Base-by-base conservation (phyloP, 1,140 invertebrate genomes). In the Mercenaria mercenaria region DNA sequence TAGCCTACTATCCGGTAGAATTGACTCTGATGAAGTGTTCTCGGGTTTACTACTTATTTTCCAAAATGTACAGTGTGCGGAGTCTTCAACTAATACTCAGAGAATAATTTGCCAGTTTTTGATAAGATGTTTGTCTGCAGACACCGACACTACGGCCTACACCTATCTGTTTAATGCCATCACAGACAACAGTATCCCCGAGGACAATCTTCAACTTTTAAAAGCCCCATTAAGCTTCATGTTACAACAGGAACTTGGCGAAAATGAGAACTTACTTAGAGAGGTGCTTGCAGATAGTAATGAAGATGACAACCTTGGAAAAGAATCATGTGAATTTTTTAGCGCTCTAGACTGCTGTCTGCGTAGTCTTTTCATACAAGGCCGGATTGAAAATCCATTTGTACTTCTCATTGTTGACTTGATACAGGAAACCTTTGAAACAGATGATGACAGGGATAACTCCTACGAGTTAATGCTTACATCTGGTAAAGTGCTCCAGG, bases 31-130 rank as follows among this genome's bases (percentile, higher is more conserved):
- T 6, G 23, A 18, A 15, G 83, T 85, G 8, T 74, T 74, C 29
- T 26, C 15, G 0, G 32, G 34, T 20, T 23, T 85, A 11, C 8
- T n/a, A 34, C 18, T 20, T 18, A 34, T 74, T 1, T n/a, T 74
- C 34, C 10, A 74, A 39, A 0, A 18, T 20, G 13, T 47, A 20
- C 29, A 32, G 11, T 8, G n/a, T 18, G 8, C 26, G 4, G 34
- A 32, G 11, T 50, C 41, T 23, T 20, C 41, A 13, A 26, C 26
- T 18, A 11, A 26, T 23, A 72, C 50, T 34, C 67, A 69, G 26
- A 74, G 83, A 56, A 59, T 34, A 8, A 39, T 72, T 13, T 52
- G 83, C 1, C 83, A 85, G 67, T 85, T 50, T 59, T 59, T 85
- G 50, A 72, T 74, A 1, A 85, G 83, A 29, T 74, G 83, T 29